Conservation (phyloP, 2,797 vertebrate species). For the Tenualosa thibaudeaui region DNA sequence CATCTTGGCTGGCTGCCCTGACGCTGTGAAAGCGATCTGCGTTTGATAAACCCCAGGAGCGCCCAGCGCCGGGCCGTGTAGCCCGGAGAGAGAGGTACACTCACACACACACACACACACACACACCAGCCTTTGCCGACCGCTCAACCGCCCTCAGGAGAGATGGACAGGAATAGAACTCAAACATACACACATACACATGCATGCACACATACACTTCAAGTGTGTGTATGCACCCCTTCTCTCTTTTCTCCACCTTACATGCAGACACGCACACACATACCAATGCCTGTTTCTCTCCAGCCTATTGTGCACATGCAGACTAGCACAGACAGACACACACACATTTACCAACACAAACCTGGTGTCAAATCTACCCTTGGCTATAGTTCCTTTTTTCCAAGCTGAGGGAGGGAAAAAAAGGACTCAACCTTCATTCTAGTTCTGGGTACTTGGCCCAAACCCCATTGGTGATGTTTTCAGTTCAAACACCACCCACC, state of each 20-base stretch:
- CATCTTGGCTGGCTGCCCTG: constrained; percentile 51
- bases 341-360: constrained; percentile 37
- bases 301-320: constrained; percentile 20
- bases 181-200: neutral
- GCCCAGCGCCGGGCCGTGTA: neutral
- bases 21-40: constrained; percentile 49
- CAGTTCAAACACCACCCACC: neutral
- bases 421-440: neutral
- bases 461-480: neutral
- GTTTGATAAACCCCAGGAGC: constrained; percentile 54
- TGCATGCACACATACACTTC: neutral
- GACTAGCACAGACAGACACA: constrained; percentile 19
- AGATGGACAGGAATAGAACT: constrained; percentile 9
- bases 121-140: neutral
- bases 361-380: neutral
- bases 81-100: constrained; percentile 37
- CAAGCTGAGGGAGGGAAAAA: neutral
- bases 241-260: neutral
- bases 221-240: neutral
- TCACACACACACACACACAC: constrained; percentile 31
- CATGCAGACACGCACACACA: neutral
- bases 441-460: neutral
- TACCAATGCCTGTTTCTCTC: neutral
- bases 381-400: neutral
- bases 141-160: neutral